Evolutionary conservation across 2,888 invertebrate genomes (phyloP).

Genomic region (Luperina nickerlii): DNA sequence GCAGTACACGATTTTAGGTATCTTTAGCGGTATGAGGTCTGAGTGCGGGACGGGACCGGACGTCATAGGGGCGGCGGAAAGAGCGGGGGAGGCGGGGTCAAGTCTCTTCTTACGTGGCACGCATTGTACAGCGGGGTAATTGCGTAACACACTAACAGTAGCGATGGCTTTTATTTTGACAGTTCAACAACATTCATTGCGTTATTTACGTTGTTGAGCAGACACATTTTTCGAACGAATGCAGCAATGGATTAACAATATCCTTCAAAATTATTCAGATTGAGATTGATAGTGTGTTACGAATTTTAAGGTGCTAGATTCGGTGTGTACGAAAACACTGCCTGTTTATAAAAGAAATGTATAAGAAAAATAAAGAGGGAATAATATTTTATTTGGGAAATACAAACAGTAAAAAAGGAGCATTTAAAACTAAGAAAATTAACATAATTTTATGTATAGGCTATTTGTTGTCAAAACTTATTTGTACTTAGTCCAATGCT

Average conservation of each 20-base stretch:
- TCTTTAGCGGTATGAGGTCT: too few relatives aligned
- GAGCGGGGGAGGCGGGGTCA: too few relatives aligned
- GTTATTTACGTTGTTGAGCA: background rate
- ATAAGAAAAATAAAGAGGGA: background rate
- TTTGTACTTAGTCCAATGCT: background rate
- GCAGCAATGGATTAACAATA: background rate
- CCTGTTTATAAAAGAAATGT: background rate
- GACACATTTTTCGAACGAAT: background rate
- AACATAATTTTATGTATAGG: background rate
- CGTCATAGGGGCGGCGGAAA: too few relatives aligned
- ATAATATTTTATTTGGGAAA: background rate
- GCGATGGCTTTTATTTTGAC: background rate
- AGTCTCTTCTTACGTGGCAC: too few relatives aligned
- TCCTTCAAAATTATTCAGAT: background rate
- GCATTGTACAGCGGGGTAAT: background rate
- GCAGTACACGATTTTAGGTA: too few relatives aligned
- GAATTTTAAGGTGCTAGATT: background rate
- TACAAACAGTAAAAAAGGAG: background rate
- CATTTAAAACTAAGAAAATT: background rate
- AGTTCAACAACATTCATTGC: background rate
- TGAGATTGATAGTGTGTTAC: background rate
- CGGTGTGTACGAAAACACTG: background rate
- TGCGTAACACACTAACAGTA: background rate
- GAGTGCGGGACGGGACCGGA: too few relatives aligned
- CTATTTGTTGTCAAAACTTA: background rate